These are phyloP conservation scores for Corydoras sp. DNA, from an alignment of 2,113 vertebrate genomes.

Conservation along the genomic window DNA sequence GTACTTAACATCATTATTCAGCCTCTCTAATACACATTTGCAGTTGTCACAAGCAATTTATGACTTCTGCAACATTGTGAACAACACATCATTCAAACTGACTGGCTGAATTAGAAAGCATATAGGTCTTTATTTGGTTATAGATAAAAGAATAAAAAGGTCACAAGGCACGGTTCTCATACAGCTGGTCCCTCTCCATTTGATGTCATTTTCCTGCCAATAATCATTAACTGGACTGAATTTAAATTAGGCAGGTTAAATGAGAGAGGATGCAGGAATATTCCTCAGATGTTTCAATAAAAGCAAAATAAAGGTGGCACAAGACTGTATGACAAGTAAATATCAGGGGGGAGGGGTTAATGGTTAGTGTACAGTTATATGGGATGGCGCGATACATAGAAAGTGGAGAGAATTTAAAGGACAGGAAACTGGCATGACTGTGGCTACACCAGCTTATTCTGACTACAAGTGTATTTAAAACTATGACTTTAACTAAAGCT, in stretches of 20 bases:
- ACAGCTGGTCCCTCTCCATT: too few relatives aligned
- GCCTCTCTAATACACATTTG: constrained; percentile 12
- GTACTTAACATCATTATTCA: constrained; percentile 11
- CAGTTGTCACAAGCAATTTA: constrained; percentile 33
- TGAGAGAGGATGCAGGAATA: background rate
- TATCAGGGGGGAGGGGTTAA: too few relatives aligned
- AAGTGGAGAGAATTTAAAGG: too few relatives aligned
- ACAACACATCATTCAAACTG: constrained; percentile 12
- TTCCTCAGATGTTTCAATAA: background rate
- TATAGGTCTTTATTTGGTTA: constrained; percentile 17
- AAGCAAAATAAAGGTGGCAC: background rate
- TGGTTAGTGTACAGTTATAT: too few relatives aligned
- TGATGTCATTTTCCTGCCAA: background rate
- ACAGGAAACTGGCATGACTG: too few relatives aligned
- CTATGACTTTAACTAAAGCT: too few relatives aligned
- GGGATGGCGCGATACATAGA: too few relatives aligned
- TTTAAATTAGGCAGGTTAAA: background rate
- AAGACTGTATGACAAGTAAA: too few relatives aligned
- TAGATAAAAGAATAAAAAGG: constrained; percentile 3
- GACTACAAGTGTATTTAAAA: too few relatives aligned
- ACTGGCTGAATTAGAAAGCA: constrained; percentile 19
- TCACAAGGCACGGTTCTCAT: too few relatives aligned
- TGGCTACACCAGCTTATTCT: too few relatives aligned
- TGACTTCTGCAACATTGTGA: constrained; percentile 4
- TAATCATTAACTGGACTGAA: constrained; percentile 2